phyloP scores from a whole-genome alignment of 2,888 invertebrate species.

The Aphidoletes aphidimyza region DNA sequence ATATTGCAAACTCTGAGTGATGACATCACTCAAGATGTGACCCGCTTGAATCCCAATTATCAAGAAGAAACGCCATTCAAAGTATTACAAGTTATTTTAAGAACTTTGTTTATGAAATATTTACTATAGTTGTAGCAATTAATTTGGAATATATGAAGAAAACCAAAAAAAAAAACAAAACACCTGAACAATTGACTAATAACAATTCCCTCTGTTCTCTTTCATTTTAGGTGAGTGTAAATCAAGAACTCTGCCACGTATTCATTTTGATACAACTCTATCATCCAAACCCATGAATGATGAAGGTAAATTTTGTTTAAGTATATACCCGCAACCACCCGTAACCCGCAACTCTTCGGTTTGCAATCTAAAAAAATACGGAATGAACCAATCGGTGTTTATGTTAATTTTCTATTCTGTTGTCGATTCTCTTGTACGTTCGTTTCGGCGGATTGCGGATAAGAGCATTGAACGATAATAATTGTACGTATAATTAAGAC shows the following conservation, averaged over 20 bases:
- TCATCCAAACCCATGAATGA: slow-evolving; percentile 60
- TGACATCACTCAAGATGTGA: no score
- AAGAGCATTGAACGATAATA: slow-evolving; percentile 48
- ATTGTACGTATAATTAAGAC: slow-evolving; percentile 31
- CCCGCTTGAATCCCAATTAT: no score
- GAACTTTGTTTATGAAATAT: background rate
- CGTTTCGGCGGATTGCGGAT: background rate
- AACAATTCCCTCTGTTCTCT: slow-evolving; percentile 6
- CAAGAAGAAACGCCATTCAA: no score
- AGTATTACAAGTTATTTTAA: no score
- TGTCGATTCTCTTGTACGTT: slow-evolving; percentile 2
- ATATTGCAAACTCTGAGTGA: background rate
- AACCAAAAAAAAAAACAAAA: background rate
- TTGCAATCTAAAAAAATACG: no score
- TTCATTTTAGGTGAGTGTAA: slow-evolving; percentile 67
- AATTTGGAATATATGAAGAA: background rate
- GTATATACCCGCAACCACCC: background rate
- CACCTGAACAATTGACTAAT: slow-evolving; percentile 20
- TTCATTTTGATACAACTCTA: slow-evolving; percentile 65
- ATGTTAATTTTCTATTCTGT: slow-evolving; percentile 38
- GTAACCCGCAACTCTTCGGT: slow-evolving; percentile 31
- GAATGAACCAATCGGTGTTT: slow-evolving; percentile 15
- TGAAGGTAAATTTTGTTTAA: slow-evolving; percentile 64
- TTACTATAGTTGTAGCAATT: background rate
- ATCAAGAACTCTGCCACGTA: slow-evolving; percentile 67